phyloP scores from a whole-genome alignment of 64 coral and sea anemone species.

The Porites australiensis region DNA sequence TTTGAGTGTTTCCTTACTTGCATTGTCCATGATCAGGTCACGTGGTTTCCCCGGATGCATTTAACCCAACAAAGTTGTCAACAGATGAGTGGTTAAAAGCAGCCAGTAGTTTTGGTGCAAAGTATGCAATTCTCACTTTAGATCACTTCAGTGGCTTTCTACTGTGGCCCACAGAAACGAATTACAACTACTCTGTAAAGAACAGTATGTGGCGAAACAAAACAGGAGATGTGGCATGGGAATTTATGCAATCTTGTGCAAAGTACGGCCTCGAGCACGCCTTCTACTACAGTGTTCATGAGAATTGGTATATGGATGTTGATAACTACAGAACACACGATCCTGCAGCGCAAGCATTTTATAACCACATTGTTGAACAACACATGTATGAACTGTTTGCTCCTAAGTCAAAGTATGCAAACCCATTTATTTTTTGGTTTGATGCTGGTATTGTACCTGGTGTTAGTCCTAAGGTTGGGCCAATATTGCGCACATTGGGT shows the following conservation, averaged over 20 bases:
- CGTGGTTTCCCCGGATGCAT: conserved; percentile 39
- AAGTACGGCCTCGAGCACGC: conserved; percentile 35
- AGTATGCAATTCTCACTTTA: conserved; percentile 58
- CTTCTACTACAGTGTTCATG: conserved; percentile 62
- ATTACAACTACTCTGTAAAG: conserved; percentile 68
- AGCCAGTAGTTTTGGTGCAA: conserved; percentile 70
- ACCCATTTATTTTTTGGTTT: conserved; percentile 57
- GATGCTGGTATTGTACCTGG: conserved; percentile 56
- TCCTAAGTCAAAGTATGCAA: conserved; percentile 34
- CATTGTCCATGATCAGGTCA: background rate
- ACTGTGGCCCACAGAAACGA: conserved; percentile 54
- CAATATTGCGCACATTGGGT: conserved; percentile 26
- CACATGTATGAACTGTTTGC: conserved; percentile 53
- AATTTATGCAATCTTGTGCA: conserved; percentile 67
- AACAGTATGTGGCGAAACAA: conserved; percentile 45
- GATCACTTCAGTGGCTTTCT: conserved; percentile 65
- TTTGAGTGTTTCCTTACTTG: background rate
- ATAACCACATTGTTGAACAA: conserved; percentile 20
- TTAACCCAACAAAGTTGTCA: conserved; percentile 53
- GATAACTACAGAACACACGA: conserved; percentile 27
- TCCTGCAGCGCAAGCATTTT: background rate
- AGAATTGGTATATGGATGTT: conserved; percentile 63
- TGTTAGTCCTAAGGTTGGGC: conserved; percentile 23
- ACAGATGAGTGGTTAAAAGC: conserved; percentile 75
- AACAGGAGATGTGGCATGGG: conserved; percentile 34